These are phyloP conservation scores for Zaprionus kolodkinae DNA, from an alignment of 1,140 invertebrate genomes.

Conservation along the genomic window DNA sequence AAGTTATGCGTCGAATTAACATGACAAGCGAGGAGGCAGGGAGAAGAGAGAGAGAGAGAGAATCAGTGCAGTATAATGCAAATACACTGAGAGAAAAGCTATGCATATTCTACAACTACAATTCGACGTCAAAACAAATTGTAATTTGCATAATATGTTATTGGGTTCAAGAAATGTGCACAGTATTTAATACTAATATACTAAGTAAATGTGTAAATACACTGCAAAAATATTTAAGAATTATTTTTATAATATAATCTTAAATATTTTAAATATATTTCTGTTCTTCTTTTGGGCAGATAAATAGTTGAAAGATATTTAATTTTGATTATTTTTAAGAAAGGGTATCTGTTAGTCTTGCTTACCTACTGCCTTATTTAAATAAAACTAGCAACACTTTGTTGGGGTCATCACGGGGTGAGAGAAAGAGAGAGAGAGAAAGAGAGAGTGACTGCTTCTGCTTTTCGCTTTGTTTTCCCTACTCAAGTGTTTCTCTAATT, in stretches of 20 bases:
- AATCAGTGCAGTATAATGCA: neutral
- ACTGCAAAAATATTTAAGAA: neutral
- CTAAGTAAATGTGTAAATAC: neutral
- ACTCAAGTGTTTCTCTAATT: constrained; percentile 24
- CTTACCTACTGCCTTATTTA: neutral
- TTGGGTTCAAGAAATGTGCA: no score
- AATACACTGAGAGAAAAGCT: constrained; percentile 17
- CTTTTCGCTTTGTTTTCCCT: constrained; percentile 19
- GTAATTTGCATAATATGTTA: neutral
- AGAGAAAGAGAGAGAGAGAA: neutral
- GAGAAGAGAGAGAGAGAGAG: neutral
- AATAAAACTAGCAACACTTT: constrained; percentile 16
- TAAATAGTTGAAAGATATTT: no score
- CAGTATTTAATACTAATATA: no score
- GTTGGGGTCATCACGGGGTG: neutral
- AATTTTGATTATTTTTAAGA: neutral
- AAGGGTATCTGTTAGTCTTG: neutral
- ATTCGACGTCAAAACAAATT: neutral
- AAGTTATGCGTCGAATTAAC: neutral
- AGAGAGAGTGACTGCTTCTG: constrained; percentile 22
- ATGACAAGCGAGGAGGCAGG: neutral
- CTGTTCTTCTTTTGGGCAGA: neutral
- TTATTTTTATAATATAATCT: neutral
- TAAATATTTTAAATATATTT: neutral
- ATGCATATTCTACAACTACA: no score